Base-by-base conservation (phyloP, 2,888 invertebrate species). In the Eupithecia insigniata region DNA sequence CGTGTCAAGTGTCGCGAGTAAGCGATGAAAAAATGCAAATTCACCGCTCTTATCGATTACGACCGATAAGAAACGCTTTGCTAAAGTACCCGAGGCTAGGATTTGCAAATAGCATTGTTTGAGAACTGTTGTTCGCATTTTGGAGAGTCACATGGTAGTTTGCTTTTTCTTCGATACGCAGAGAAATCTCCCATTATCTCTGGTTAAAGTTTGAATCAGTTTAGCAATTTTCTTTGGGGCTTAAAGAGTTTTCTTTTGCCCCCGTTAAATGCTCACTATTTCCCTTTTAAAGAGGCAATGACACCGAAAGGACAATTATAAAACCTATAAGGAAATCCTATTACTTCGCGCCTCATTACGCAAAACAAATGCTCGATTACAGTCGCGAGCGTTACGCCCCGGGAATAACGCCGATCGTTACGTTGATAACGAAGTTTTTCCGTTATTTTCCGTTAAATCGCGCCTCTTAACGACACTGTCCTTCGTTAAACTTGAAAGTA, bases 1-100 rank as follows among this genome's bases (percentile, higher is more conserved):
- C 85, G 85, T 86, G 84, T 87, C 90, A 87, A 90, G 90, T 90
- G 90, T 89, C 90, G 87, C 85, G 81, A 81, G 83, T 84, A 83
- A 87, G 85, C 87, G 89, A 88, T 89, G 90, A 92, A 92, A 92
- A 91, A 91, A 92, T 91, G 92, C 90, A 91, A 88, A 91, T 90
- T 91, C 92, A 92, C 89, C 89, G 82, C 82, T 66, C 71, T 28
- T 72, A 70, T 74, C 71, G 74, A 70, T 71, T 71, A 55, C n/a
- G 69, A 55, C 62, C 34, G 61, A 60, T 71, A 71, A 46, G 70
- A 58, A 67, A 36, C 30, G 66, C 61, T 46, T 66, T 66, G 60
- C 46, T 69, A 51, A 65, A 61, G 58, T 67, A 67, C 55, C 12
- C 55, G 22, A 55, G 26, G 72, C 36, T 66, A 71, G 70, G 43